A percentile compares a stretch with the other conserved stretches of the same genome.
These are phyloP conservation scores for Drosophila burlai DNA, from an alignment of 1,140 invertebrate species.

Conservation along the genomic window DNA sequence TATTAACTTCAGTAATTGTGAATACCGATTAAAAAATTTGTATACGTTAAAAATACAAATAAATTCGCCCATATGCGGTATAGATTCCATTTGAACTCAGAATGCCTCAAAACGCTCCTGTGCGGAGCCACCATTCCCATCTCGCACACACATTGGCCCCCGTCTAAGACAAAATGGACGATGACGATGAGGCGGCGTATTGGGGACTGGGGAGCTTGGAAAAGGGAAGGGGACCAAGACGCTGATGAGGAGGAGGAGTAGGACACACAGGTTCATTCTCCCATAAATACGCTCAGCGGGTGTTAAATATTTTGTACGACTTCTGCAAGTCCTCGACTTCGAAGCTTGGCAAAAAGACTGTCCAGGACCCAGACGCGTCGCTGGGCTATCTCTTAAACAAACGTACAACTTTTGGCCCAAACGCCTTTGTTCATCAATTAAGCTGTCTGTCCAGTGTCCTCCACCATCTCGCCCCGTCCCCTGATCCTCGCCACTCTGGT, in stretches of 20 bases:
- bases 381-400: slow-evolving; percentile 54
- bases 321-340: slow-evolving; percentile 78
- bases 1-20: background rate
- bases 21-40: background rate
- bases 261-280: slow-evolving; percentile 83
- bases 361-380: slow-evolving; percentile 45
- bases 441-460: slow-evolving; percentile 60
- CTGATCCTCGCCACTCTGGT: background rate
- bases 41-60: background rate
- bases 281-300: slow-evolving; percentile 84
- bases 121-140: slow-evolving; percentile 9
- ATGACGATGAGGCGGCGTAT: slow-evolving; percentile 17
- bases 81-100: too few relatives aligned
- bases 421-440: slow-evolving; percentile 71
- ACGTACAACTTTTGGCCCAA: slow-evolving; percentile 65
- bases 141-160: slow-evolving; percentile 20
- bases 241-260: slow-evolving; percentile 38
- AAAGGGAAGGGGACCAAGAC: slow-evolving; percentile 1
- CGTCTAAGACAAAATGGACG: slow-evolving; percentile 75
- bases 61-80: background rate
- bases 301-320: slow-evolving; percentile 82
- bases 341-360: slow-evolving; percentile 51
- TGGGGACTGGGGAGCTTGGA: slow-evolving; percentile 6
- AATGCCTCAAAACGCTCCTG: slow-evolving; percentile 17
- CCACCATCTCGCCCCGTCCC: background rate